These are phyloP conservation scores for Rhagologus leucostigma DNA, from an alignment of 2,113 vertebrate species.

Conservation along the genomic window DNA sequence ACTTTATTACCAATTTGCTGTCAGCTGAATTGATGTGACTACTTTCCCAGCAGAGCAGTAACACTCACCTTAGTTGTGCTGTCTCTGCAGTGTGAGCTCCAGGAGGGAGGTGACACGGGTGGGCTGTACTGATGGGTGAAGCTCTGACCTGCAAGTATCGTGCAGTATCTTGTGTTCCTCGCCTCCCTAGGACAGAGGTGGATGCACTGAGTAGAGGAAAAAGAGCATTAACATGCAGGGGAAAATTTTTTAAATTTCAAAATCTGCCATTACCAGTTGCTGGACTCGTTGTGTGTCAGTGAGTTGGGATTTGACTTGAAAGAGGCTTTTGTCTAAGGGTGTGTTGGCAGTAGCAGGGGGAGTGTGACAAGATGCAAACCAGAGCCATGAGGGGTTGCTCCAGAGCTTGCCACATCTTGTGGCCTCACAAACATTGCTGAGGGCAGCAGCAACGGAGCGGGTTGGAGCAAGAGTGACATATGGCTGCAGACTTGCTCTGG, in stretches of 20 bases:
- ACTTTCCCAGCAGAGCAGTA: neutral
- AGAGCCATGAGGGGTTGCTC: neutral
- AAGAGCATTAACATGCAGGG: neutral
- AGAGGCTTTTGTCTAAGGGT: neutral
- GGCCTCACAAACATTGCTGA: neutral
- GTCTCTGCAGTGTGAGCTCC: neutral
- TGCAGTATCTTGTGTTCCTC: neutral
- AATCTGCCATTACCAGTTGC: neutral
- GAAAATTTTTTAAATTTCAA: neutral
- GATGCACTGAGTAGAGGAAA: neutral
- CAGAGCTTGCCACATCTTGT: accelerated
- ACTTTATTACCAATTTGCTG: neutral
- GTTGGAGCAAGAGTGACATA: neutral
- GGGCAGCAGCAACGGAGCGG: neutral
- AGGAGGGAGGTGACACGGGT: neutral
- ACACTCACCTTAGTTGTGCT: too few species aligned
- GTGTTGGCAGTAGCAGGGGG: neutral
- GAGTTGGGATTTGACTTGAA: neutral
- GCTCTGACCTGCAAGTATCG: neutral
- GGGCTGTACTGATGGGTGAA: neutral
- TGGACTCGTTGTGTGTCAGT: neutral
- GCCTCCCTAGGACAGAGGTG: neutral
- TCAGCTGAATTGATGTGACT: neutral
- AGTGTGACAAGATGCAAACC: neutral
- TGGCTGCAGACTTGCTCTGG: neutral